phyloP scores from a whole-genome alignment of 1,140 invertebrate species.

The Trissolcus basalis region DNA sequence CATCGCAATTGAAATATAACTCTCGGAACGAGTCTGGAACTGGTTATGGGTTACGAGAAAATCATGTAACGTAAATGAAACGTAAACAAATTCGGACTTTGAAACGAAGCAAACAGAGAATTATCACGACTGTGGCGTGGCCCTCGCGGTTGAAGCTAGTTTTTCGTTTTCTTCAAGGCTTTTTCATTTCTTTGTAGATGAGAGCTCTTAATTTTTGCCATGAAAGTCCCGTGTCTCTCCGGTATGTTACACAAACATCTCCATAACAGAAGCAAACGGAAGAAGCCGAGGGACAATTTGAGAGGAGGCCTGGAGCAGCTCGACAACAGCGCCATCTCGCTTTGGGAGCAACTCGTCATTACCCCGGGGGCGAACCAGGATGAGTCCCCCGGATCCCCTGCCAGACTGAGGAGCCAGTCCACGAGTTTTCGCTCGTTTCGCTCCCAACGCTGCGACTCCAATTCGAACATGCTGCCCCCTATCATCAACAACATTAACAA shows the following conservation, averaged over 20 bases:
- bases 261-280: constrained; percentile 28
- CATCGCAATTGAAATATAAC: too few species aligned
- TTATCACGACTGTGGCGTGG: too few species aligned
- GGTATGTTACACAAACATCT: constrained; percentile 43
- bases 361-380: constrained; percentile 14
- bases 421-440: constrained; percentile 43
- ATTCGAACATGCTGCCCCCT: constrained; percentile 67
- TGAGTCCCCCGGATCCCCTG: constrained; percentile 37
- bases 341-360: constrained; percentile 32
- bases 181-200: constrained; percentile 38
- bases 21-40: too few species aligned
- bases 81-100: too few species aligned
- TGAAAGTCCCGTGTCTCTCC: constrained; percentile 50
- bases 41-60: constrained; percentile 31
- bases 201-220: constrained; percentile 10
- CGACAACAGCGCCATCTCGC: constrained; percentile 23
- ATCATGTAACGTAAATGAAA: too few species aligned
- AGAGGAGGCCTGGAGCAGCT: neutral
- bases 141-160: too few species aligned
- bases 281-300: constrained; percentile 3
- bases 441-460: constrained; percentile 36
- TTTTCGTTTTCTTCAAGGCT: constrained; percentile 3
- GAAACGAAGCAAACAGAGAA: too few species aligned
- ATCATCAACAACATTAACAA: constrained; percentile 71
- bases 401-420: constrained; percentile 32